Conservation (phyloP, 2,888 invertebrate species). For the Dynastes tityus region DNA sequence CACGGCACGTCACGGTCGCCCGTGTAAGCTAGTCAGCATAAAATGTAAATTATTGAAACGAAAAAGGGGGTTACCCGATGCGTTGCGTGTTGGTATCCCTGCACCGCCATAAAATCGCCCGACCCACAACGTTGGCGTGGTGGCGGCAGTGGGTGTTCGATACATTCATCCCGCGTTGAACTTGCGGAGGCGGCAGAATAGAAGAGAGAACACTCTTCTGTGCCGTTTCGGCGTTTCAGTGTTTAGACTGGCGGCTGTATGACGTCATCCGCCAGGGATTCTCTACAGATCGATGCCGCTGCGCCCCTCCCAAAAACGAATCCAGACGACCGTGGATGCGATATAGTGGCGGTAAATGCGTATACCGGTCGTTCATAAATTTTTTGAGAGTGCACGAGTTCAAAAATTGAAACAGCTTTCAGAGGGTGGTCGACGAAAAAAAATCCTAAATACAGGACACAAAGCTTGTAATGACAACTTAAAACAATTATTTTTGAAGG, state of each 20-base stretch:
- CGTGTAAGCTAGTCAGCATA: constrained; percentile 26
- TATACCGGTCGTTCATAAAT: no score
- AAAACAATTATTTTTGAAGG: no score
- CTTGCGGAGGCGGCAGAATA: constrained; percentile 27
- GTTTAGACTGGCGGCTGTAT: constrained; percentile 65
- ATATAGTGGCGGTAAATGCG: neutral
- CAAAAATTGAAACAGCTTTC: no score
- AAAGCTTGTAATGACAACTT: no score
- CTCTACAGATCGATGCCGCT: constrained; percentile 57
- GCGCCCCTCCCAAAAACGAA: constrained; percentile 59
- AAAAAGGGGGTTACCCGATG: neutral
- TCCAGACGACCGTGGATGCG: constrained; percentile 55
- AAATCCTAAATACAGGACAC: no score
- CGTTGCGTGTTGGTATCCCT: neutral
- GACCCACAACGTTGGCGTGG: neutral
- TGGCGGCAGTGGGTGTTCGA: constrained; percentile 14
- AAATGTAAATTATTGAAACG: constrained; percentile 42
- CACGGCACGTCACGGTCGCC: neutral
- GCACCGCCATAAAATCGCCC: constrained; percentile 15
- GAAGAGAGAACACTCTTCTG: constrained; percentile 7
- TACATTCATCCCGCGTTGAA: constrained; percentile 24
- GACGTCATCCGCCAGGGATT: constrained; percentile 64
- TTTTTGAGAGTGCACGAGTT: no score
- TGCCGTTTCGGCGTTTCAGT: constrained; percentile 56
- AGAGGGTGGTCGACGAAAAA: no score